Evolutionary conservation across 2,888 invertebrate genomes (phyloP), one percentile per base, ranked within the genome.

Genomic region (Cryptus armator): DNA sequence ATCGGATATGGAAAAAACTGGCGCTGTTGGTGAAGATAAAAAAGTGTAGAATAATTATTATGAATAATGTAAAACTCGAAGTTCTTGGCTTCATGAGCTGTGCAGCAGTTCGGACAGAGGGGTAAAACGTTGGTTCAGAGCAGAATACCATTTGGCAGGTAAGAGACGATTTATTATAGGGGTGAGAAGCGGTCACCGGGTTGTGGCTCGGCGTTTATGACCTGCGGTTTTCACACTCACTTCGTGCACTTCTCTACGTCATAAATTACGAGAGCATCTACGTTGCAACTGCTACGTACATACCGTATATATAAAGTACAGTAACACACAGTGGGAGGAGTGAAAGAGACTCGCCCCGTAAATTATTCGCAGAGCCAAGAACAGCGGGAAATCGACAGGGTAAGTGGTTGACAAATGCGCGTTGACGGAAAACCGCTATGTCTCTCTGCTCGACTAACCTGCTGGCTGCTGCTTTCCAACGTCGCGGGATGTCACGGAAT

Each of bases 201-300:
- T 84, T 85, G 85, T 80, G 88, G 89, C 86, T 86, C 87, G 86
- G 81, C 86, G 86, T 90, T 89, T 87, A 89, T 87, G 88, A 86
- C 85, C 83, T 89, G 90, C 79, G 90, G 90, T 90, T 90, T 89
- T 89, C 89, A 86, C 87, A 86, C 88, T 86, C 80, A 86, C 86
- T 87, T 88, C 85, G 71, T 78, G 79, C 84, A 24, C 53, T 44
- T 72, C 72, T 37, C 32, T 48, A 68, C 75, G 81, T 66, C 86
- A 88, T 91, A 90, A 89, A 90, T 90, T 88, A 84, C 56, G 71
- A 76, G 56, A 53, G 76, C 71, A 64, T 72, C 72, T 68, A 72
- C 72, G 75, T 46, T 72, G 37, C 59, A 83, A 72, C 70, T 70
- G 74, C 46, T 72, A 29, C 64, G 59, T 59, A n/a, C 46, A 24